These are phyloP conservation scores for Phacellophora camtschatica DNA, from an alignment of 30 jellyfish, hydroid and myxozoan genomes.

Conservation along the genomic window DNA sequence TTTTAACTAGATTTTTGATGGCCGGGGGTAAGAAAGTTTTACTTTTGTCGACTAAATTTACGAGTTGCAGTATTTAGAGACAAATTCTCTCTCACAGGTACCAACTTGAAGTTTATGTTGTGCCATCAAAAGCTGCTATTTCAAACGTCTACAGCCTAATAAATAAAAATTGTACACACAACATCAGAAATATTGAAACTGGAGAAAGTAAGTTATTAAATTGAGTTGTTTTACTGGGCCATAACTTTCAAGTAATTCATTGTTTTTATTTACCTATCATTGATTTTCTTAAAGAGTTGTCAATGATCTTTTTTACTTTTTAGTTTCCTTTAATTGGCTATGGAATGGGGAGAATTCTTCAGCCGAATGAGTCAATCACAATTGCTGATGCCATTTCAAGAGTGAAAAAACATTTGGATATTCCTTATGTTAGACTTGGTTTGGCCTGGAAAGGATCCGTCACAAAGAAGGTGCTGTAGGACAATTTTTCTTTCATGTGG, in stretches of 20 bases:
- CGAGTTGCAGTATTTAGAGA: too few species aligned
- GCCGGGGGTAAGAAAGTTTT: too few species aligned
- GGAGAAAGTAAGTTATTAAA: background rate
- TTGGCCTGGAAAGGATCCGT: slow-evolving; percentile 45
- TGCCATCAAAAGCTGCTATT: slow-evolving; percentile 9
- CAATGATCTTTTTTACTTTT: background rate
- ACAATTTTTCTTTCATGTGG: background rate
- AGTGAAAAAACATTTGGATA: slow-evolving; percentile 66
- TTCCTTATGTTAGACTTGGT: slow-evolving; percentile 78
- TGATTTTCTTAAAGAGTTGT: too few species aligned
- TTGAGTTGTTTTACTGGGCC: too few species aligned
- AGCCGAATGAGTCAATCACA: slow-evolving; percentile 39
- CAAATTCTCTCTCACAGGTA: background rate
- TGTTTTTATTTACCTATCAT: too few species aligned
- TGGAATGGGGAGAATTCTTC: slow-evolving; percentile 89
- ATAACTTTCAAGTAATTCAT: too few species aligned
- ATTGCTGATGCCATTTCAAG: slow-evolving; percentile 60
- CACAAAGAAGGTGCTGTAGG: slow-evolving; percentile 5
- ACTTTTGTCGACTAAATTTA: too few species aligned
- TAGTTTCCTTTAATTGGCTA: slow-evolving; percentile 53
- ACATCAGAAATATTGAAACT: background rate
- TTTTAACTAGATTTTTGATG: too few species aligned
- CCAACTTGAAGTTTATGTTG: background rate
- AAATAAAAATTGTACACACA: background rate
- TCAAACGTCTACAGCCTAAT: background rate